These are phyloP conservation scores for Drosophila arawakana DNA, from an alignment of 1,140 invertebrate genomes.

Conservation along the genomic window DNA sequence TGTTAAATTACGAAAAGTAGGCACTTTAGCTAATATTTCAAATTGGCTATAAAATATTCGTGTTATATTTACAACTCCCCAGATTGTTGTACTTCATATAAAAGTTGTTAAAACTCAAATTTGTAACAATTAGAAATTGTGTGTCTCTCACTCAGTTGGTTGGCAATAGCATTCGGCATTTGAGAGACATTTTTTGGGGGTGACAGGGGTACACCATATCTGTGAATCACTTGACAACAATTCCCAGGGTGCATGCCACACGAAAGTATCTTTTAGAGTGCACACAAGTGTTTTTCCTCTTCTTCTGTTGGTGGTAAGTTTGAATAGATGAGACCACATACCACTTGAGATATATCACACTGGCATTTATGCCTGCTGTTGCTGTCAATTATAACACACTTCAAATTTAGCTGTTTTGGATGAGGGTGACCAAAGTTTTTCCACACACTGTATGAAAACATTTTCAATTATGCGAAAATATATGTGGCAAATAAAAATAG, in stretches of 20 bases:
- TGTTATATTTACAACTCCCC: slow-evolving; percentile 18
- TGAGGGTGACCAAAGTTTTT: neutral
- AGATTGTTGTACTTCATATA: slow-evolving; percentile 10
- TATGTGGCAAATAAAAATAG: slow-evolving; percentile 8
- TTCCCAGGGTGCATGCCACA: slow-evolving; percentile 23
- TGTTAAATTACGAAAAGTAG: slow-evolving; percentile 11
- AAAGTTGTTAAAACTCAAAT: slow-evolving; percentile 36
- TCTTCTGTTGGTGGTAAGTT: slow-evolving; percentile 8
- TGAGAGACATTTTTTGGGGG: slow-evolving; percentile 7
- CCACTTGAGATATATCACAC: slow-evolving; percentile 33
- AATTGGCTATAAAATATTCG: slow-evolving; percentile 1
- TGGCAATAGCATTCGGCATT: neutral
- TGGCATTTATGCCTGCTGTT: slow-evolving; percentile 27
- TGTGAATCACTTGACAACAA: slow-evolving; percentile 31
- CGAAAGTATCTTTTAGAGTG: slow-evolving; percentile 20
- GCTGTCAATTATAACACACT: slow-evolving; percentile 32
- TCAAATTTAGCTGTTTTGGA: neutral
- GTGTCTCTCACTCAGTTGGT: neutral
- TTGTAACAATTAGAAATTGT: slow-evolving; percentile 41
- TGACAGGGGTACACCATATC: neutral
- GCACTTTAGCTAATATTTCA: slow-evolving; percentile 2
- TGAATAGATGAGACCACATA: slow-evolving; percentile 22
- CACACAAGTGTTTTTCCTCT: neutral
- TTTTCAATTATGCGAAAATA: slow-evolving; percentile 32
- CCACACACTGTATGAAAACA: slow-evolving; percentile 11